These are phyloP conservation scores for Heliconius cydno DNA, from an alignment of 2,888 invertebrate species.

Conservation along the genomic window DNA sequence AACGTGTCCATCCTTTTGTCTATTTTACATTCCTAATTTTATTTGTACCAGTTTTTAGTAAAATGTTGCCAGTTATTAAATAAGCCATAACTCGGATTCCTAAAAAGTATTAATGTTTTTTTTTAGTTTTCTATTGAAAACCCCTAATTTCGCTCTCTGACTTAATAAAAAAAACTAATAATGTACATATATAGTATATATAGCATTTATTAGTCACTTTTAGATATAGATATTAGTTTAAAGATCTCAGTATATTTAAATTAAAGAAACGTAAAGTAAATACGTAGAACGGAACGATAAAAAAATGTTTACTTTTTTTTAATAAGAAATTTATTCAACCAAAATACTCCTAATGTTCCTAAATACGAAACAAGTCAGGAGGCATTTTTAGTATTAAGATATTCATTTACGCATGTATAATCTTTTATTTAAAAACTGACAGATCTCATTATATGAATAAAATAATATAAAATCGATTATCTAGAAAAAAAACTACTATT, in stretches of 20 bases:
- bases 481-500: neutral
- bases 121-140: constrained; percentile 7
- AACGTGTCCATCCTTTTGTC: neutral
- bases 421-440: neutral
- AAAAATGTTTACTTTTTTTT: neutral
- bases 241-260: constrained; percentile 47
- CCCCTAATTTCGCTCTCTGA: neutral
- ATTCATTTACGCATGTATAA: constrained; percentile 15
- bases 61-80: constrained; percentile 25
- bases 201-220: constrained; percentile 47
- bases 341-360: constrained; percentile 34
- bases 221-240: constrained; percentile 45
- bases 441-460: constrained; percentile 10
- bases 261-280: neutral
- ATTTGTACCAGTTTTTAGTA: neutral
- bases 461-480: constrained; percentile 11
- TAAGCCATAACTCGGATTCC: constrained; percentile 11
- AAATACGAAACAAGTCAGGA: constrained; percentile 20
- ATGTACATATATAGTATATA: constrained; percentile 33
- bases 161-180: neutral
- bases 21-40: constrained; percentile 26
- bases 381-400: constrained; percentile 1
- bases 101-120: constrained; percentile 14
- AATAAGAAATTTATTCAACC: neutral
- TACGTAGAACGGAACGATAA: neutral